Evolutionary conservation across 1,140 invertebrate genomes (phyloP).

Genomic region (Glossosoma conforme): DNA sequence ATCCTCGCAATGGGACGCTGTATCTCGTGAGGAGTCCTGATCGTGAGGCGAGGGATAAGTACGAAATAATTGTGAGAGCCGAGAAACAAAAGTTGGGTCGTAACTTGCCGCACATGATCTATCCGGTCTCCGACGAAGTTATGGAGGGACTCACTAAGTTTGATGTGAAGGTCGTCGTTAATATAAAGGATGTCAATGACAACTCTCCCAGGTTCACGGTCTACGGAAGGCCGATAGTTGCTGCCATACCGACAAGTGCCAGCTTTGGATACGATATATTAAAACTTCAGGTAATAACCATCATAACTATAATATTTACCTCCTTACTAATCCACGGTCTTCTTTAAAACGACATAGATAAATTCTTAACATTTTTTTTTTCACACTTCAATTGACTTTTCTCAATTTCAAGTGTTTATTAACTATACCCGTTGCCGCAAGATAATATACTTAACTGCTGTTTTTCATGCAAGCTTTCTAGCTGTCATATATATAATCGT

Average conservation of each 20-base stretch:
- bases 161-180: constrained; percentile 63
- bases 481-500: too few species aligned
- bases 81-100: constrained; percentile 60
- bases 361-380: too few species aligned
- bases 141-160: constrained; percentile 58
- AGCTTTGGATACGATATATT: constrained; percentile 76
- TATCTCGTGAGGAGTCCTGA: constrained; percentile 65
- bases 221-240: constrained; percentile 67
- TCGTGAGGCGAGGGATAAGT: constrained; percentile 58
- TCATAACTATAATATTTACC: background rate
- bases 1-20: constrained; percentile 66
- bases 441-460: too few species aligned
- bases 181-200: constrained; percentile 76
- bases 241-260: constrained; percentile 71
- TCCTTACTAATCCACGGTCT: background rate
- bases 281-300: constrained; percentile 54
- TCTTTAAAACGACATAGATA: too few species aligned
- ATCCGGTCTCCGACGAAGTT: constrained; percentile 64
- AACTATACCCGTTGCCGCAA: too few species aligned
- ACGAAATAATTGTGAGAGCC: constrained; percentile 64
- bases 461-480: too few species aligned
- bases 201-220: constrained; percentile 70
- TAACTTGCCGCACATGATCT: constrained; percentile 64
- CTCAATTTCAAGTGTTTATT: too few species aligned
- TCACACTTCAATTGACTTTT: too few species aligned